Conservation (phyloP, 2,113 vertebrate species). For the Brachypodius melanocephalos region DNA sequence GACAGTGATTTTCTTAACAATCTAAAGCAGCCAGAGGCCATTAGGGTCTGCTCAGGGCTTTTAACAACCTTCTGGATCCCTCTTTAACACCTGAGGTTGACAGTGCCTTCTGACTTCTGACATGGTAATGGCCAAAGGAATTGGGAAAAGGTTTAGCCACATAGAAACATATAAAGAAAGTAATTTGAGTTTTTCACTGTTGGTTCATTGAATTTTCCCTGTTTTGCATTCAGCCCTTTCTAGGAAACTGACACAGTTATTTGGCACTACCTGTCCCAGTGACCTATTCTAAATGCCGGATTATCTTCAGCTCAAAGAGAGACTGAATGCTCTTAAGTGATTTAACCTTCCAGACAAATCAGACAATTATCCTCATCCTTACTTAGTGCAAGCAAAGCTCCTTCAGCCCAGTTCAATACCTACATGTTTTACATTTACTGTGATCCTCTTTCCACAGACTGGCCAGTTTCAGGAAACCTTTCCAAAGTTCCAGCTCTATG, state of each 20-base stretch:
- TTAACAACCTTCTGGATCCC: background rate
- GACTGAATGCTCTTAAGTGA: background rate
- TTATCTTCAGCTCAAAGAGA: background rate
- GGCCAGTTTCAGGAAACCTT: background rate
- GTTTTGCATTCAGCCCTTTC: background rate
- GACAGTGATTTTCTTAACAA: background rate
- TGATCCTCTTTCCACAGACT: background rate
- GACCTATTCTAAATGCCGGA: background rate
- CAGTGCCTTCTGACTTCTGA: background rate
- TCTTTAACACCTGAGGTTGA: background rate
- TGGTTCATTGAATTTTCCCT: background rate
- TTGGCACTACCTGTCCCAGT: background rate
- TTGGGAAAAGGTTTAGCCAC: background rate
- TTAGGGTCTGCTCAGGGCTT: background rate
- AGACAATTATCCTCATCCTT: background rate
- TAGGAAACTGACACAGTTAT: background rate
- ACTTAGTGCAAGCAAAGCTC: background rate
- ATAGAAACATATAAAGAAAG: background rate
- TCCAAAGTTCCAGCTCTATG: background rate
- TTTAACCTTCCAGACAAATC: background rate
- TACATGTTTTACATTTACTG: background rate
- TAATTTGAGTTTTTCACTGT: background rate
- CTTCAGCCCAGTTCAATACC: background rate
- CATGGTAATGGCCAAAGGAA: background rate
- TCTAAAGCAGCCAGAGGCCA: background rate